Evolutionary conservation across 1,140 invertebrate species (phyloP).

Genomic region (Teleopsis dalmanni): DNA sequence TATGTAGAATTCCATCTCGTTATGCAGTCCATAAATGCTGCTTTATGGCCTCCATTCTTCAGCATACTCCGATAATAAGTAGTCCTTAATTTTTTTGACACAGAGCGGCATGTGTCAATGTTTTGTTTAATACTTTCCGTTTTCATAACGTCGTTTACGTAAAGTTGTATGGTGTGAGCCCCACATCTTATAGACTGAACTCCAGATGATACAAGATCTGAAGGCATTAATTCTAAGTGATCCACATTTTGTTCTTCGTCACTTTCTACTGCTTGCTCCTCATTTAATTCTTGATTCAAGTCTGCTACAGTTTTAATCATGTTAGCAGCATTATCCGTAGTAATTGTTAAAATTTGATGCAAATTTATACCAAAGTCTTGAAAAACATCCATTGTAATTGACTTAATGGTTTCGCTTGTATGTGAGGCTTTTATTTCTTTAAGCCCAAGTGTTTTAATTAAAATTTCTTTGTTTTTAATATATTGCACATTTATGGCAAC

Average conservation of each 20-base stretch:
- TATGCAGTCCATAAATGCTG: not conserved
- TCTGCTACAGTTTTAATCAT: not conserved
- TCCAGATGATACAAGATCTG: not conserved
- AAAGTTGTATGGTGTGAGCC: not conserved
- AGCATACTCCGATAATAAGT: not conserved
- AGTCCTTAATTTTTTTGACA: not conserved
- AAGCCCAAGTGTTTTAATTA: not conserved
- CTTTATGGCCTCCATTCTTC: not conserved
- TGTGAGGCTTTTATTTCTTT: not conserved
- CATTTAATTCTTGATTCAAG: not conserved
- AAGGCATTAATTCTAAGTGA: not conserved
- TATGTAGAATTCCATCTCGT: not conserved
- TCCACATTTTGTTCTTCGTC: not conserved
- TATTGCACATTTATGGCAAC: constrained; percentile 6
- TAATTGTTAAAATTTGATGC: constrained; percentile 1
- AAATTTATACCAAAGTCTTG: not conserved
- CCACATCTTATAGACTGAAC: not conserved
- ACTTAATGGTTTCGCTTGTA: constrained; percentile 1
- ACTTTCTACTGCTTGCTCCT: not conserved
- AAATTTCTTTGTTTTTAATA: not conserved
- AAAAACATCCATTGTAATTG: not conserved
- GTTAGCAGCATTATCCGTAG: not conserved
- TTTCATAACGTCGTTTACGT: not conserved
- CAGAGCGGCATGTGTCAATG: not conserved
- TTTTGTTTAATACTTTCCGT: not conserved